Evolutionary conservation across 1,140 invertebrate species (phyloP), one percentile per base, ranked within the genome.

Genomic region (Drosophila eugracilis): DNA sequence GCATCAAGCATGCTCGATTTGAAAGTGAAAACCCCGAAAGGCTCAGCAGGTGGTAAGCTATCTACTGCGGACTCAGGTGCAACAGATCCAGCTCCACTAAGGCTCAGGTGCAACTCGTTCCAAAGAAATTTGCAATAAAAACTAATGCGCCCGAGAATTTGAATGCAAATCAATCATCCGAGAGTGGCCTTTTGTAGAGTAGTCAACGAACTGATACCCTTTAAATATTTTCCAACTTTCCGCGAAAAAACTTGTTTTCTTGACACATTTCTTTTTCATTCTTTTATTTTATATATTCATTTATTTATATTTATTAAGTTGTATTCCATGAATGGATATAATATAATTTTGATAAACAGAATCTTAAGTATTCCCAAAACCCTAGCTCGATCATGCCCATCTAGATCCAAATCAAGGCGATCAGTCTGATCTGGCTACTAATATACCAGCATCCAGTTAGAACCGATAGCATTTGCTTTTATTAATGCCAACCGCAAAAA

Each of bases 101-200:
- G 19, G 41, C 54, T 62, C 53, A 67, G 78, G 44, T 75, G 71
- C 55, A 67, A 41, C 67, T 52, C 39, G 59, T 71, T 39, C 39
- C 26, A 60, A 80, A 86, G 69, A 88, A 86, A 86, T 74, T 63
- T 60, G 62, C 66, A 66, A 85, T 78, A 58, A 81, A 88, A 70
- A 65, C 63, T 78, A 81, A 81, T 72, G 65, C 75, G 77, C 39
- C 65, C 66, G 44, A 58, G 58, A 75, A 76, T 72, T 79, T 74
- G 78, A 71, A 79, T 79, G 78, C 50, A 73, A 78, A 83, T 88
- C 78, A 88, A 76, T 73, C 70, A 83, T 44, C 19, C 21, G 1
- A 9, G 17, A 1, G 9, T 1, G 0, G 14, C 1, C 5, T 1
- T 9, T 0, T 0, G 10, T 17, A 0, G 22, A 2, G 6, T 34